Evolutionary conservation across 1,140 invertebrate species (phyloP), one percentile per base, ranked within the genome.

Genomic region (Homalodisca vitripennis): DNA sequence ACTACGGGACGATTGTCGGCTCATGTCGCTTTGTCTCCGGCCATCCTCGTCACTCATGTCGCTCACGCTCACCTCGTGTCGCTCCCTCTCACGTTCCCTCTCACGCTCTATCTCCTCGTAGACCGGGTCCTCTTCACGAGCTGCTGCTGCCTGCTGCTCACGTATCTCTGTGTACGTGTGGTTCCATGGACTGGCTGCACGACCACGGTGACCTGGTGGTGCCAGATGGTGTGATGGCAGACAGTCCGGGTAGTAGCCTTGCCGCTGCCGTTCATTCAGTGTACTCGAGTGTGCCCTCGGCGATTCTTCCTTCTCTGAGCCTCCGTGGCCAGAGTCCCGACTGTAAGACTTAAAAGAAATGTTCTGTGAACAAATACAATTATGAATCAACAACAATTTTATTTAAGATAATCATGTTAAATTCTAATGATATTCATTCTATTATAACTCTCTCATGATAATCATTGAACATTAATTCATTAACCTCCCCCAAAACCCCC

Each of bases 31-130:
- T 71, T 90, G 89, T n/a, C 89, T 82, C 34, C 88, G 87, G 13
- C 88, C 88, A 75, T 87, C 85, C 73, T 93, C 91, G 76, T 93
- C 91, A 31, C 89, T 90, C 84, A 92, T 84, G 75, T 93, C 91
- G 0, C 89, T 91, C 67, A 89, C 88, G 64, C 90, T 84, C 1
- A 90, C 88, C 73, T 89, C 87, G 20, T 77, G 77, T n/a, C 74
- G 75, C 81, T 81, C 68, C 78, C 78, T 34, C 62, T 72, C 71
- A n/a, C 71, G 60, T 41, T 70, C 69, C n/a, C 63, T 69, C 48
- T 78, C 81, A 0, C 89, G 83, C 73, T 92, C 90, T 53, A 92
- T 92, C 75, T 92, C 91, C 77, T 92, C 91, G 77, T 92, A 92
- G 1, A 92, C 90, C 0, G 90, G 90, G 74, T 92, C 91, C 73